Percentiles rank a stretch among this genome's conserved stretches.
phyloP scores from a whole-genome alignment of 2,888 invertebrate genomes.

The Actias luna region DNA sequence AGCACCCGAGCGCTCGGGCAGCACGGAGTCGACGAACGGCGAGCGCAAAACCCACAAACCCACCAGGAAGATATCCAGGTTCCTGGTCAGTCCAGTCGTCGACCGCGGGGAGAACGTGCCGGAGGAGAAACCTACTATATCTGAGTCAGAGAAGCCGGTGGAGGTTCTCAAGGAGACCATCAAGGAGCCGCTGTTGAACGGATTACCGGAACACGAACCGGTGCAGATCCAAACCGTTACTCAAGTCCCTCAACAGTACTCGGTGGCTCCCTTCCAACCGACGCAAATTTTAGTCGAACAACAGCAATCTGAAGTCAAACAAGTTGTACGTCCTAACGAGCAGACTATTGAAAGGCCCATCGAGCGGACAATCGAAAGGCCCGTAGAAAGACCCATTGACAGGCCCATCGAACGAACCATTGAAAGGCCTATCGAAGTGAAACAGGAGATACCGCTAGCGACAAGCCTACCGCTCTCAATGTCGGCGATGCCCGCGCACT shows the following conservation, averaged over 20 bases:
- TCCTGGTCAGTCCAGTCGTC: slow-evolving; percentile 90
- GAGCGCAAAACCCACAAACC: slow-evolving; percentile 77
- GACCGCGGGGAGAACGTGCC: slow-evolving; percentile 72
- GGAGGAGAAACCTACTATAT: slow-evolving; percentile 34
- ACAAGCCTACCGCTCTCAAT: slow-evolving; percentile 32
- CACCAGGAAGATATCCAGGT: slow-evolving; percentile 88
- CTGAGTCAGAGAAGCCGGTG: slow-evolving; percentile 29
- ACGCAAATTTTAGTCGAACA: slow-evolving; percentile 41
- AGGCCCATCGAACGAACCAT: slow-evolving; percentile 12
- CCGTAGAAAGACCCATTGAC: slow-evolving; percentile 23
- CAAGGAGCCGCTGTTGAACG: slow-evolving; percentile 44
- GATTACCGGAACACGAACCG: slow-evolving; percentile 44
- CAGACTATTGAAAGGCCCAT: slow-evolving; percentile 21
- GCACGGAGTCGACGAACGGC: slow-evolving; percentile 62
- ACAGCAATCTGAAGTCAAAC: slow-evolving; percentile 26
- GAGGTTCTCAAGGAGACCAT: slow-evolving; percentile 37
- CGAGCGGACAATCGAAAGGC: slow-evolving; percentile 16
- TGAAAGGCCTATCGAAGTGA: slow-evolving; percentile 25
- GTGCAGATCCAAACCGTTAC: slow-evolving; percentile 33
- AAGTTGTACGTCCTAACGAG: slow-evolving; percentile 16
- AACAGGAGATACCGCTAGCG: slow-evolving; percentile 30
- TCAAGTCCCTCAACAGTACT: slow-evolving; percentile 63
- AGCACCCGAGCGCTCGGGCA: slow-evolving; percentile 64
- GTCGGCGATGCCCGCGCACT: slow-evolving; percentile 32
- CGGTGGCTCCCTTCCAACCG: slow-evolving; percentile 41